Percentiles rank a stretch among this genome's conserved stretches.
Conservation (phyloP, 2,888 invertebrate genomes). For the Parnassius smintheus region DNA sequence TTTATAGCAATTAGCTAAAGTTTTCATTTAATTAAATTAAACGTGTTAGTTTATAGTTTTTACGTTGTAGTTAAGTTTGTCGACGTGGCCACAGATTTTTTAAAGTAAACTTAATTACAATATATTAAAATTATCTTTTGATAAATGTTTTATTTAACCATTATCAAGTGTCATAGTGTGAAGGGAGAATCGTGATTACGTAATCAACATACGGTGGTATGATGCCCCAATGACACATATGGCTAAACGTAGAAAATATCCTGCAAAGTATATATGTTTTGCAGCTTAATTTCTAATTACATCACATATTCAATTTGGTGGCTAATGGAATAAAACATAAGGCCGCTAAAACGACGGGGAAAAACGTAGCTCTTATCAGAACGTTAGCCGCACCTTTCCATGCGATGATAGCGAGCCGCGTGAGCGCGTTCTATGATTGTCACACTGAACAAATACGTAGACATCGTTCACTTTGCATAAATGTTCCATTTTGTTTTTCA, state of each 20-base stretch:
- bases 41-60: too few species aligned
- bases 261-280: too few species aligned
- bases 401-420: constrained; percentile 69
- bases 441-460: constrained; percentile 58
- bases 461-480: constrained; percentile 36
- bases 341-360: constrained; percentile 69
- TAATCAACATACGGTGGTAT: constrained; percentile 4
- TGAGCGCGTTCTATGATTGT: constrained; percentile 59
- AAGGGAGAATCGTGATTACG: not conserved
- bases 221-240: constrained; percentile 58
- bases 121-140: too few species aligned
- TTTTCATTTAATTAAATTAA: too few species aligned
- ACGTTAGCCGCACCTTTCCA: constrained; percentile 75
- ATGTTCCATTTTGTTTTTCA: constrained; percentile 52
- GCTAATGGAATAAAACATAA: constrained; percentile 36
- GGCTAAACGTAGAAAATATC: constrained; percentile 26
- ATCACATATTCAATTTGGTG: too few species aligned
- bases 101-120: too few species aligned
- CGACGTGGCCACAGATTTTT: too few species aligned
- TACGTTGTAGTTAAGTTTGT: too few species aligned
- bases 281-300: too few species aligned
- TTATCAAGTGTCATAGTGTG: constrained; percentile 2
- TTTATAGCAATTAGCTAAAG: not conserved
- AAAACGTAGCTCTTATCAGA: constrained; percentile 76
- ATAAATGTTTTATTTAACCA: too few species aligned